phyloP scores from a whole-genome alignment of 2,797 vertebrate genomes.

The Enteromius thamalakanensis region DNA sequence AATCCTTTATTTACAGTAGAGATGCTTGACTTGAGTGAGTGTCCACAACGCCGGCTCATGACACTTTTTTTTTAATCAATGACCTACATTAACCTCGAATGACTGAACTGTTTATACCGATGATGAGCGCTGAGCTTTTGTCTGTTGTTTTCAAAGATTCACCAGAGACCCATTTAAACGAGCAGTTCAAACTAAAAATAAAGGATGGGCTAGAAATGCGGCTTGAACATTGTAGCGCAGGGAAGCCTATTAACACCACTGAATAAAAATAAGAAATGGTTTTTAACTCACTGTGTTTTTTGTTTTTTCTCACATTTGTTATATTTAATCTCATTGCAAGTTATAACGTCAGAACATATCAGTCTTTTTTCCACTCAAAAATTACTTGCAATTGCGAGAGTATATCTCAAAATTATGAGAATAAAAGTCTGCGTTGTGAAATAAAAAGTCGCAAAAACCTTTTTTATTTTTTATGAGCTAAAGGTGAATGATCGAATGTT shows the following conservation, averaged over 20 bases:
- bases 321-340: too few species aligned
- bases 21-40: constrained; percentile 9
- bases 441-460: too few species aligned
- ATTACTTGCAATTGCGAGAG: too few species aligned
- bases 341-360: too few species aligned
- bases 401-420: too few species aligned
- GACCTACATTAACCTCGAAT: not conserved
- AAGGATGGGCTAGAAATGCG: not conserved
- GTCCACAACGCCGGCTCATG: constrained; percentile 4
- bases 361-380: too few species aligned
- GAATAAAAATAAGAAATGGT: too few species aligned
- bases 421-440: too few species aligned
- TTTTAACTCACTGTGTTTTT: too few species aligned
- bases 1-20: constrained; percentile 41
- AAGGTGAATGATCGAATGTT: not conserved
- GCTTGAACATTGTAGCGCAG: not conserved
- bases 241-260: too few species aligned
- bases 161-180: not conserved
- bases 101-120: not conserved
- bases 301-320: too few species aligned
- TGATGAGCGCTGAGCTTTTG: not conserved
- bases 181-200: not conserved
- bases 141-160: not conserved
- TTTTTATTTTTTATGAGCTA: not conserved
- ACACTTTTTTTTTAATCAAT: not conserved